phyloP scores from a whole-genome alignment of 2,113 vertebrate genomes.

The Rattus rattus region DNA sequence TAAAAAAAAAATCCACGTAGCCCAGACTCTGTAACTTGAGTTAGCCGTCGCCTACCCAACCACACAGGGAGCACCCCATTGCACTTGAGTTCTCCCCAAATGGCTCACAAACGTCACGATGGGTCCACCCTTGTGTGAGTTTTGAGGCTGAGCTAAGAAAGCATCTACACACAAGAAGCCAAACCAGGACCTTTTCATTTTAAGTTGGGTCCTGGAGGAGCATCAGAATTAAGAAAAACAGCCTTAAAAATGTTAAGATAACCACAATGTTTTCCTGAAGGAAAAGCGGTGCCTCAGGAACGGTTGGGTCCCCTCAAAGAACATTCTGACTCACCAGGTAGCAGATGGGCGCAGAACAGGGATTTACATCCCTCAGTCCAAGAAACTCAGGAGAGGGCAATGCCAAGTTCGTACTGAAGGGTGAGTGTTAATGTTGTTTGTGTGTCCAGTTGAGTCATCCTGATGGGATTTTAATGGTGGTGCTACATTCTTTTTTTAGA shows the following conservation, averaged over 20 bases:
- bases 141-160: slow-evolving; percentile 40
- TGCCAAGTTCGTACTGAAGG: neutral
- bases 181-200: slow-evolving; percentile 48
- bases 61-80: slow-evolving; percentile 16
- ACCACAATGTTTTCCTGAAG: neutral
- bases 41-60: slow-evolving; percentile 51
- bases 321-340: slow-evolving; percentile 14
- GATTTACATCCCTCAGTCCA: slow-evolving; percentile 12
- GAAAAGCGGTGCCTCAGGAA: slow-evolving; percentile 25
- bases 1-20: too few species aligned
- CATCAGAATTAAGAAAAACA: slow-evolving; percentile 57
- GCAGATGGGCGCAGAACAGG: neutral
- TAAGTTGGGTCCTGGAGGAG: slow-evolving; percentile 36
- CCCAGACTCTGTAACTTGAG: neutral
- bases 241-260: slow-evolving; percentile 50
- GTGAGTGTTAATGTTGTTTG: slow-evolving; percentile 10
- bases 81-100: slow-evolving; percentile 43
- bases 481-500: slow-evolving; percentile 25
- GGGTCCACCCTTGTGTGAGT: slow-evolving; percentile 50
- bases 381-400: neutral
- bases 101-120: slow-evolving; percentile 35
- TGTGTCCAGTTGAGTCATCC: neutral
- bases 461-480: slow-evolving; percentile 46
- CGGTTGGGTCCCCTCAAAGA: neutral
- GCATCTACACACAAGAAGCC: slow-evolving; percentile 38